Base-by-base conservation (phyloP, 2,113 vertebrate species). In the Hippocampus barbouri region DNA sequence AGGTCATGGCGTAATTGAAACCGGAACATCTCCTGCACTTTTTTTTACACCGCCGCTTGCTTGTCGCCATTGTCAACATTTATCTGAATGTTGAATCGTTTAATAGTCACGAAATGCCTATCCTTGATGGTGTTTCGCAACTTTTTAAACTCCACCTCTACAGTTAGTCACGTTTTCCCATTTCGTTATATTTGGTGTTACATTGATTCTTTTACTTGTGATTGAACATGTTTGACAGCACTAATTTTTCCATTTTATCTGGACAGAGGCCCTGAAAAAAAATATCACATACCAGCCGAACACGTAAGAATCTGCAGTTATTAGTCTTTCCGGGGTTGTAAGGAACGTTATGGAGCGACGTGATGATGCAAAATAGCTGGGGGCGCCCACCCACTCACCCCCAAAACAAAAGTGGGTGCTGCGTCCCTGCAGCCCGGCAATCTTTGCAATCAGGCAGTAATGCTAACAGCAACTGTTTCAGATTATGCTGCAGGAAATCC, bases 401-500 rank as follows among this genome's bases (percentile, higher is more conserved):
- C 64, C 12, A 45, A 66, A 61, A 72, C 86, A 78, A 86, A 79
- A 82, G 80, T 62, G 69, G 67, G 77, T 79, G 76, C 72, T 51
- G 77, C 73, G 84, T 84, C 86, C 78, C 77, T 79, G 82, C 76
- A 86, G 85, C 62, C 68, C 83, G 78, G 86, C 90, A 90, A 87
- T 91, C 89, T 88, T 85, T 80, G 90, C 90, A 92, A 92, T 91
- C 90, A 91, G 84, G 77, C 84, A 85, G 85, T 85, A 90, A 90
- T 86, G 87, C 92, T 85, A 79, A 79, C 90, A 87, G 89, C 88
- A 88, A 93, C 91, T 94, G 92, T 91, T 93, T 94, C 90, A 90
- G 90, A 94, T 94, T 94, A 94, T 87, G 83, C 83, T 88, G 59
- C 91, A 93, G 93, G 93, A 94, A 93, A 93, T 92, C 91, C 93